Conservation (phyloP, 2,797 vertebrate species). For the Girardinus metallicus region DNA sequence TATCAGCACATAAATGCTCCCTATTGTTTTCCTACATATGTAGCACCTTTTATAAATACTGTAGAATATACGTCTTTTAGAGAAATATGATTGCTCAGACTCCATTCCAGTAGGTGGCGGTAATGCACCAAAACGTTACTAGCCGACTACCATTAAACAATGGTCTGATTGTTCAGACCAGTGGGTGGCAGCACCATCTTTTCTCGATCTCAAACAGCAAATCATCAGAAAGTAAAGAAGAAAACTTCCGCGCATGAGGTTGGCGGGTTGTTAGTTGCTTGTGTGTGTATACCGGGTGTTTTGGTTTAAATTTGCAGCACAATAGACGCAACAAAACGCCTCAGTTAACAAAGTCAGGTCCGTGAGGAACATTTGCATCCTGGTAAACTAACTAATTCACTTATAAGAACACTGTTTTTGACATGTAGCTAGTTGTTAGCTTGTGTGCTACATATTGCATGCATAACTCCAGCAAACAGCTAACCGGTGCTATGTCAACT, state of each 20-base stretch:
- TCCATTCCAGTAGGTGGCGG: not conserved
- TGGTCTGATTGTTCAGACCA: conserved; percentile 9
- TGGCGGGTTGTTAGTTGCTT: conserved; percentile 69
- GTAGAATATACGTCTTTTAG: not conserved
- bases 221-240: conserved; percentile 46
- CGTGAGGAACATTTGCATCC: conserved; percentile 17
- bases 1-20: not conserved
- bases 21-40: not conserved
- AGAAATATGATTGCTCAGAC: not conserved
- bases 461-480: conserved; percentile 26
- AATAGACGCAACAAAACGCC: not conserved
- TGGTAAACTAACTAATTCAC: conserved; percentile 41
- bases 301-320: conserved; percentile 23
- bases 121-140: not conserved
- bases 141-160: not conserved
- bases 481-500: not conserved
- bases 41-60: not conserved
- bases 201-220: not conserved
- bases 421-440: conserved; percentile 45
- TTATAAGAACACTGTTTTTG: conserved; percentile 12
- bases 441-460: conserved; percentile 31
- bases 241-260: conserved; percentile 70
- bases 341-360: not conserved
- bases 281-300: conserved; percentile 9
- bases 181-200: conserved; percentile 32